A percentile compares a stretch with the other conserved stretches of the same genome.
Conservation (phyloP, 2,888 invertebrate species). For the Alcis repandata region DNA sequence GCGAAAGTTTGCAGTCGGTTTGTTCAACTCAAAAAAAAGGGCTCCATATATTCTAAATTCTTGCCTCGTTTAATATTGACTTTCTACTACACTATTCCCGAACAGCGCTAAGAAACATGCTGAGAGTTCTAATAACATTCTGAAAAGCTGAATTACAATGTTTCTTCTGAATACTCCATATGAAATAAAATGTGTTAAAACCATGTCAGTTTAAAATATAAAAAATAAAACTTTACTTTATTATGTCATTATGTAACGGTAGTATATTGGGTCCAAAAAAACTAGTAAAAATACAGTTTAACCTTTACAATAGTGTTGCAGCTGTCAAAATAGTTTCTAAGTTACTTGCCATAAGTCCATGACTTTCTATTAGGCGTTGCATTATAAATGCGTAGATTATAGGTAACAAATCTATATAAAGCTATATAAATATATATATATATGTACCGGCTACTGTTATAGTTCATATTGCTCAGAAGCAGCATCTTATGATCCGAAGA, state of each 20-base stretch:
- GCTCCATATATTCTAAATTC: not conserved
- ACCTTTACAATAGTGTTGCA: too few species aligned
- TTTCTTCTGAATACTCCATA: too few species aligned
- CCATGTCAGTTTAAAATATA: too few species aligned
- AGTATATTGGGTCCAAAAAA: too few species aligned
- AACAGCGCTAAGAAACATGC: too few species aligned
- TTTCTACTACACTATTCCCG: not conserved
- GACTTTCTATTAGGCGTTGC: constrained; percentile 7
- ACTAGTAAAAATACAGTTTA: too few species aligned
- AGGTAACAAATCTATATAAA: not conserved
- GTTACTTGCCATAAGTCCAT: constrained; percentile 6
- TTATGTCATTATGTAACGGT: too few species aligned
- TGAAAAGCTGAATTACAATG: too few species aligned
- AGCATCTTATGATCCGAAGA: not conserved
- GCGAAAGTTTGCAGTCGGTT: too few species aligned
- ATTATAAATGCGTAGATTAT: constrained; percentile 6
- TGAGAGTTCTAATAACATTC: too few species aligned
- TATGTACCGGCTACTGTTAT: not conserved
- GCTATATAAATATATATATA: not conserved
- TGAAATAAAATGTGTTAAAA: too few species aligned
- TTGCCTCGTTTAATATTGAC: constrained; percentile 1
- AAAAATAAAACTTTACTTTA: too few species aligned
- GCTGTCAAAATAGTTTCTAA: not conserved
- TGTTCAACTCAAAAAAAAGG: not conserved
- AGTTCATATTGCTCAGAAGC: not conserved